phyloP scores from a whole-genome alignment of 2,888 invertebrate species.

The Callyntrura sp. region DNA sequence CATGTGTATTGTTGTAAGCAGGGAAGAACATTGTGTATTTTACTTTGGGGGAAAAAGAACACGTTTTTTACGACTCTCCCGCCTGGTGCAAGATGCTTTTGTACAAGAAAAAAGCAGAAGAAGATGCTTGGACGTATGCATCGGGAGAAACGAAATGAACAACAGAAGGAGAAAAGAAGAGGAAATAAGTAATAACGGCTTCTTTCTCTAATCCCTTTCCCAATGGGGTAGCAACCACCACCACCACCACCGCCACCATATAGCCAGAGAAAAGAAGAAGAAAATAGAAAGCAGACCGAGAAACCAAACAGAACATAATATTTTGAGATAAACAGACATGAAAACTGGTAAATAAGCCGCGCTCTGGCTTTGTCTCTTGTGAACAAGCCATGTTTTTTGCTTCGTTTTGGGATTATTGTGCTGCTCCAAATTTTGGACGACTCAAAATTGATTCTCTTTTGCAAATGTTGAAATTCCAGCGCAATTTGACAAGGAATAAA shows the following conservation, averaged over 20 bases:
- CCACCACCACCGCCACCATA: neutral
- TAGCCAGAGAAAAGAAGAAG: slow-evolving; percentile 14
- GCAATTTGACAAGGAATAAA: too few species aligned
- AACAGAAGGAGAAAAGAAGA: slow-evolving; percentile 39
- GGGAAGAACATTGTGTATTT: too few species aligned
- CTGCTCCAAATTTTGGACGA: neutral
- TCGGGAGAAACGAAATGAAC: neutral
- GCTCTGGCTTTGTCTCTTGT: neutral
- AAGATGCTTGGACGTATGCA: too few species aligned
- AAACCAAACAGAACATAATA: neutral
- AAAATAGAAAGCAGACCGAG: neutral
- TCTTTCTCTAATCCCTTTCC: slow-evolving; percentile 76
- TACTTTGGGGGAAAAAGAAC: neutral
- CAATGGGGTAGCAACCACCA: slow-evolving; percentile 56
- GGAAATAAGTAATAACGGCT: slow-evolving; percentile 78
- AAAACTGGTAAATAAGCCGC: neutral
- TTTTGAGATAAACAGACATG: neutral
- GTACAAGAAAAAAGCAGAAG: neutral
- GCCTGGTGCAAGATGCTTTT: too few species aligned
- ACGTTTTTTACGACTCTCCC: too few species aligned
- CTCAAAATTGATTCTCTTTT: neutral
- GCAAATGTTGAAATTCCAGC: neutral
- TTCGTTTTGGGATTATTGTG: too few species aligned
- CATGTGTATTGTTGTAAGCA: too few species aligned
- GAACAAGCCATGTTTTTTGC: too few species aligned